Conservation (phyloP, 1,140 invertebrate species). For the Piezodorus guildinii region DNA sequence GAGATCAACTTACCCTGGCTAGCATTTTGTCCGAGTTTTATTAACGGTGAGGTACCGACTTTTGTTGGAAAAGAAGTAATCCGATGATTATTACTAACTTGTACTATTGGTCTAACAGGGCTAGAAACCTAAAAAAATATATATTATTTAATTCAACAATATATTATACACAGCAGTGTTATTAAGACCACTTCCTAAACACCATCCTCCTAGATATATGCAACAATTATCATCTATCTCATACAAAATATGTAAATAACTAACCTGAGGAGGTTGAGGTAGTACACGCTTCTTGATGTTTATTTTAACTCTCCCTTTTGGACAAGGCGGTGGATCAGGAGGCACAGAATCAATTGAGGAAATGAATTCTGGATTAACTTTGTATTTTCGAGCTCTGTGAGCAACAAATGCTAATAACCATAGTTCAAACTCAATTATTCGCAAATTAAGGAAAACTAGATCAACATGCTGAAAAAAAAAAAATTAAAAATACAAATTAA, state of each 20-base stretch:
- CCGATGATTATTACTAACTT: conserved; percentile 32
- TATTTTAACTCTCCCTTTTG: conserved; percentile 49
- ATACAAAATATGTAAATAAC: neutral
- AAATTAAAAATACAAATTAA: neutral
- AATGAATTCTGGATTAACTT: conserved; percentile 58
- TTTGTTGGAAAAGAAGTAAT: conserved; percentile 31
- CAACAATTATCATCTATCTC: too few species aligned
- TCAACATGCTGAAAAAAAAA: conserved; percentile 28
- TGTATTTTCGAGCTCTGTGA: conserved; percentile 60
- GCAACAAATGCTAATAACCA: conserved; percentile 69
- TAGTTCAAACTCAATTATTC: conserved; percentile 56
- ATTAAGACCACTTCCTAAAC: too few species aligned
- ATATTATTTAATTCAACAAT: neutral
- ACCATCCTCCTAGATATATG: too few species aligned
- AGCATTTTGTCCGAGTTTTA: conserved; percentile 19
- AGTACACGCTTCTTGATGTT: conserved; percentile 34
- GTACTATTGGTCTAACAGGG: conserved; percentile 17
- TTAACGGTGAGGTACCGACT: conserved; percentile 34
- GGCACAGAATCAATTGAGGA: conserved; percentile 58
- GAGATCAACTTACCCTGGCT: conserved; percentile 18
- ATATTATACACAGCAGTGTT: neutral
- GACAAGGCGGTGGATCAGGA: conserved; percentile 50
- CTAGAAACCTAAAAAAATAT: neutral
- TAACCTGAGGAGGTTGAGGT: conserved; percentile 1
- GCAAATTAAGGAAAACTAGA: conserved; percentile 47